Conservation (phyloP, 2,797 vertebrate genomes). For the Poecilia picta region DNA sequence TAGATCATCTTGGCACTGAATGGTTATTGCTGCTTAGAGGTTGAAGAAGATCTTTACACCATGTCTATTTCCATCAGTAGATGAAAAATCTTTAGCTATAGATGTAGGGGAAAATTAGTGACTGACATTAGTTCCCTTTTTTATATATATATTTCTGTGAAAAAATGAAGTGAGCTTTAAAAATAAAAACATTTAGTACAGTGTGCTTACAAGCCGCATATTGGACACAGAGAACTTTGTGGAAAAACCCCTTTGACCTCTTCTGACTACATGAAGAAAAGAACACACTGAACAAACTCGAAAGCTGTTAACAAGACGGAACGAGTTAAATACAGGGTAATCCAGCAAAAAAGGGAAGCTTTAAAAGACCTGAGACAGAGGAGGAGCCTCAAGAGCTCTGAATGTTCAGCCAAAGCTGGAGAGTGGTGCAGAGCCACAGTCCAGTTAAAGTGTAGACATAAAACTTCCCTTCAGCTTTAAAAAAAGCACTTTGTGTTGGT, state of each 20-base stretch:
- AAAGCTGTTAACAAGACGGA: neutral
- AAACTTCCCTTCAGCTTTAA: neutral
- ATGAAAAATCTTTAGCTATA: neutral
- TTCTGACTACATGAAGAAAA: neutral
- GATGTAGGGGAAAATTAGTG: too few species aligned
- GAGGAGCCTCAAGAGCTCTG: neutral
- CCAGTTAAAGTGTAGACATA: neutral
- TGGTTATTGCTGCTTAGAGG: neutral
- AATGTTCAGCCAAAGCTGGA: neutral
- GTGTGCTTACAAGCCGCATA: neutral
- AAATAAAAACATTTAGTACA: neutral
- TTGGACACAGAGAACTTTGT: neutral
- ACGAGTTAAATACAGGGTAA: neutral
- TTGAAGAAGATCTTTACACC: neutral
- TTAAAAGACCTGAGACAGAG: neutral
- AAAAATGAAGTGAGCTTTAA: neutral
- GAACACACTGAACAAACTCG: neutral
- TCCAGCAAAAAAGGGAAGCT: neutral
- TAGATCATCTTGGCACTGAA: constrained; percentile 11
- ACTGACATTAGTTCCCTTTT: too few species aligned
- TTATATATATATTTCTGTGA: neutral
- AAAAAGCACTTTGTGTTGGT: neutral
- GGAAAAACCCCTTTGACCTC: neutral
- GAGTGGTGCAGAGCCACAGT: neutral
- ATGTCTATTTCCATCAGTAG: neutral